Evolutionary conservation across 1,140 invertebrate genomes (phyloP), one percentile per base, ranked within the genome.

Genomic region (Macrobrachium rosenbergii): DNA sequence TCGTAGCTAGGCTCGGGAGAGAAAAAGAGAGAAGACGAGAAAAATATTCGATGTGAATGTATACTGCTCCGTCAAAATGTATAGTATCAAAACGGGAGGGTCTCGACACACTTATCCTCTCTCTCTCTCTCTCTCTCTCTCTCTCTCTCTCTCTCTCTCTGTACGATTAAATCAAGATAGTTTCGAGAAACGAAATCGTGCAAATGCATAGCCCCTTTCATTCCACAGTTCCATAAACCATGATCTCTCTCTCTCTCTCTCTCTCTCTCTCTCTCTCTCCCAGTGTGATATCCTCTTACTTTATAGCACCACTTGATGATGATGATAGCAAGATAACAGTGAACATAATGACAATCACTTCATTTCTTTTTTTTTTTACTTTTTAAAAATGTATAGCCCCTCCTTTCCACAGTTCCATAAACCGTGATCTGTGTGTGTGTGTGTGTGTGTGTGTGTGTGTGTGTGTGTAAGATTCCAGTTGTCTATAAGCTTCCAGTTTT

Each of bases 191-290:
- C 28, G 3, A 37, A 37, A 37, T 37, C 28, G 3, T 37, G 28
- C 28, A 37, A 37, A 37, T 37, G 28, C 28, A 37, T 37, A 37
- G 28, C 28, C 28, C 28, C 28, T 1, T 37, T 37, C 28, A 37
- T 37, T 37, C 28, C 19, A 16, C 19, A 16, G 16, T 63, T 16
- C n/a, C 79, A 21, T 63, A 23, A 21, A 17, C 62, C 62, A 10
- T 43, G 58, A 21, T n/a, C 60, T 80, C 78, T 63, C 78, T 63
- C 43, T 62, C 62, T 63, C 79, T 64, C 79, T 62, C 60, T 28
- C 60, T 21, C 60, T 81, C 60, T 63, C 79, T 64, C 79, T 81
- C 79, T 43, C 58, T 64, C 60, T 63, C 59, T 81, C 28, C 64
- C 79, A 28, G 23, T 43, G n/a, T 60, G 28, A 21, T 45, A 19